Evolutionary conservation across 2,888 invertebrate species (phyloP).

Genomic region (Xylocampa areola): DNA sequence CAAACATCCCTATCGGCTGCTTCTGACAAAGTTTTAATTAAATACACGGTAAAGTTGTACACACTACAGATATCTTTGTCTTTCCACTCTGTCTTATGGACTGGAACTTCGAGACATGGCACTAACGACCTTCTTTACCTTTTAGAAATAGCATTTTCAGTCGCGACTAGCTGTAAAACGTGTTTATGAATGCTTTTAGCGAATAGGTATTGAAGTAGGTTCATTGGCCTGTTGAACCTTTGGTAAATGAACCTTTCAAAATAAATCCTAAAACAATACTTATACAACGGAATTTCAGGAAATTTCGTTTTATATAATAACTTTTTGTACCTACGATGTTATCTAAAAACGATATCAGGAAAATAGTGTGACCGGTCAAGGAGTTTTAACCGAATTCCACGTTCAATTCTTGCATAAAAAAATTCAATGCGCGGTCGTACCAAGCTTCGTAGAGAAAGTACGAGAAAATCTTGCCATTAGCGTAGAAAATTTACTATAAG

Average conservation of each 20-base stretch:
- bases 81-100: conserved; percentile 67
- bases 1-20: conserved; percentile 49
- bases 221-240: conserved; percentile 1
- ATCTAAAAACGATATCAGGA: conserved; percentile 27
- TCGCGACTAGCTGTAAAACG: conserved; percentile 5
- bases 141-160: conserved; percentile 28
- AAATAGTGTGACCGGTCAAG: neutral
- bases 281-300: neutral
- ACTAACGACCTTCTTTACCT: conserved; percentile 10
- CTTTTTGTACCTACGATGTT: conserved; percentile 1
- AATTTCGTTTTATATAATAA: conserved; percentile 7
- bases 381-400: conserved; percentile 24
- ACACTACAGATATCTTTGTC: conserved; percentile 63
- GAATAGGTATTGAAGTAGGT: conserved; percentile 15
- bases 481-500: neutral
- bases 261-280: neutral
- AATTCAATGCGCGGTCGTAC: conserved; percentile 11
- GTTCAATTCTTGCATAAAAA: conserved; percentile 9
- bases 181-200: conserved; percentile 28
- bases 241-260: conserved; percentile 18
- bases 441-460: conserved; percentile 1
- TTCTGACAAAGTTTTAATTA: conserved; percentile 83
- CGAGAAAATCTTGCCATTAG: conserved; percentile 13
- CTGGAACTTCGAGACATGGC: conserved; percentile 47
- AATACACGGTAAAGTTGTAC: too few relatives aligned